phyloP scores from a whole-genome alignment of 2,888 invertebrate species.

The Coremacera marginata region DNA sequence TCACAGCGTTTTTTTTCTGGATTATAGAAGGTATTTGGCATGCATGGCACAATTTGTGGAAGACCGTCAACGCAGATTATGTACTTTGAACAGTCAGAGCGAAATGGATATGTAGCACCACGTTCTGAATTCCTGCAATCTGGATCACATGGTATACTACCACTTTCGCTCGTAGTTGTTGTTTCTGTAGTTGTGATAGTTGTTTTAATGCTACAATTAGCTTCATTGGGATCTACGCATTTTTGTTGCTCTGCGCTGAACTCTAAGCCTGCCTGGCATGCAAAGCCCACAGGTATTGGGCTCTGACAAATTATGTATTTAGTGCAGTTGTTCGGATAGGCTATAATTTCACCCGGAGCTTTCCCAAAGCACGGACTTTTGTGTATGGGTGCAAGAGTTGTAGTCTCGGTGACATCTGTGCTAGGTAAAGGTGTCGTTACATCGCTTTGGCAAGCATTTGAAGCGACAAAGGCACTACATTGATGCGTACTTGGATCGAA shows the following conservation, averaged over 20 bases:
- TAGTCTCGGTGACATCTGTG: not conserved
- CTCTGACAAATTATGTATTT: constrained; percentile 55
- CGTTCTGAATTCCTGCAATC: not conserved
- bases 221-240: constrained; percentile 53
- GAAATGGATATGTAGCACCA: constrained; percentile 44
- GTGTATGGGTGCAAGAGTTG: not conserved
- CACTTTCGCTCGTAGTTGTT: not conserved
- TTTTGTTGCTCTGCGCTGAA: constrained; percentile 48
- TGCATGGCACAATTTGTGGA: constrained; percentile 70
- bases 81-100: constrained; percentile 52
- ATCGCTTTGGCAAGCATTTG: constrained; percentile 55
- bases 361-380: constrained; percentile 27
- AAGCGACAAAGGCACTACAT: constrained; percentile 54
- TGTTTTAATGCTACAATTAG: constrained; percentile 50
- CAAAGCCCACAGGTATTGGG: constrained; percentile 52
- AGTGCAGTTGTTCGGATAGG: constrained; percentile 56
- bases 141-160: not conserved
- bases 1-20: constrained; percentile 47
- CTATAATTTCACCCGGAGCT: constrained; percentile 37
- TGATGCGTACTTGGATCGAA: constrained; percentile 53
- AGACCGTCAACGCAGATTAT: constrained; percentile 51
- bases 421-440: constrained; percentile 48
- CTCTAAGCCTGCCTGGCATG: constrained; percentile 52
- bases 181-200: not conserved
- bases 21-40: constrained; percentile 63